A percentile compares a stretch with the other conserved stretches of the same genome.
These are phyloP conservation scores for Drosophila serrata DNA, from an alignment of 1,140 invertebrate genomes.

Conservation along the genomic window DNA sequence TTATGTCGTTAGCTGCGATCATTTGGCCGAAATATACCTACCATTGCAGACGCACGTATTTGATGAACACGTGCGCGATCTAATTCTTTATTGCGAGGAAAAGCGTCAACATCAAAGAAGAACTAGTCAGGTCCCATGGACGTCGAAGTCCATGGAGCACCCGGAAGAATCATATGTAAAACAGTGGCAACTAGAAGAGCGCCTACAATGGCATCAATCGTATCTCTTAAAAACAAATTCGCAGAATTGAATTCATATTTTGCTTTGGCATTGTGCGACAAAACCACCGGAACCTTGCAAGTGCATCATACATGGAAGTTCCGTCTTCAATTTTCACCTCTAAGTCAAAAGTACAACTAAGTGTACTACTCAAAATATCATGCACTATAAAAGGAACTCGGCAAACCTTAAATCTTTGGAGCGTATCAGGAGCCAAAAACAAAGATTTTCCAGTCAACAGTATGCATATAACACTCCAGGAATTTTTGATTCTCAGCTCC, in stretches of 20 bases:
- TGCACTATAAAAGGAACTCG: background rate
- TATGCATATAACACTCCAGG: too few species aligned
- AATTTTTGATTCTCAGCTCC: too few species aligned
- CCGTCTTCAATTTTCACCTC: background rate
- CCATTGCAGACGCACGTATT: background rate
- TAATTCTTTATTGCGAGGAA: too few species aligned
- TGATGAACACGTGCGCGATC: background rate
- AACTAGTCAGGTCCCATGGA: background rate
- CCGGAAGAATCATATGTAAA: too few species aligned
- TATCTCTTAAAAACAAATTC: background rate
- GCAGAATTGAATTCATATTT: background rate
- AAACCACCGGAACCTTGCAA: background rate
- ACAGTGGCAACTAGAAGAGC: background rate
- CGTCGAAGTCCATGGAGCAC: background rate
- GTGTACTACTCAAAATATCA: background rate
- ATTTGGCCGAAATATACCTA: too few species aligned
- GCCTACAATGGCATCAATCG: background rate
- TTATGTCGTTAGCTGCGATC: background rate
- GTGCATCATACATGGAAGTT: background rate
- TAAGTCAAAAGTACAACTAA: background rate
- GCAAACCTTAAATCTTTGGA: background rate
- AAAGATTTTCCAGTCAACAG: too few species aligned
- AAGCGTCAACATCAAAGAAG: background rate
- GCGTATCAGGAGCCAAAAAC: background rate
- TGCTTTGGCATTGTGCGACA: background rate